These are phyloP conservation scores for Pelvicachromis taeniatus DNA, from an alignment of 2,113 vertebrate species.

Conservation along the genomic window DNA sequence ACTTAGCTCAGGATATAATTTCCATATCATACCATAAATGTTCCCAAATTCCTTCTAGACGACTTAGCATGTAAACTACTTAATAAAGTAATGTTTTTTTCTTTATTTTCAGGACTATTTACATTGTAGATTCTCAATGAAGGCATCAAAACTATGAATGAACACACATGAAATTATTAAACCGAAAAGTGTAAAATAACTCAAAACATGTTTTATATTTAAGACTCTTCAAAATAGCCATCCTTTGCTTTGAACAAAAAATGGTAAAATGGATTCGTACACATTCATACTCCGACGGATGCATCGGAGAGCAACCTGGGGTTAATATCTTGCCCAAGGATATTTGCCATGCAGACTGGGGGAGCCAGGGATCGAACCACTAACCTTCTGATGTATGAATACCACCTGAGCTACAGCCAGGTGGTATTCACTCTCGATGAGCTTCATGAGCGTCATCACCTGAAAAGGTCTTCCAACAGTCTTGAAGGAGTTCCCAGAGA, in stretches of 20 bases:
- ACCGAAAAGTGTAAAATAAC: not conserved
- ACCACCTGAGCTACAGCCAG: too few relatives aligned
- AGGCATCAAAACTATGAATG: not conserved
- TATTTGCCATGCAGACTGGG: not conserved
- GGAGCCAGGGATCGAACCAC: not conserved
- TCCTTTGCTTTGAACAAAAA: rapidly evolving
- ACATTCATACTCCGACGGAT: not conserved
- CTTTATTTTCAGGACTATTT: too few relatives aligned
- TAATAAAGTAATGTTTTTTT: not conserved
- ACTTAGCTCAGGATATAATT: too few relatives aligned
- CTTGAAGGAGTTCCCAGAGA: not conserved
- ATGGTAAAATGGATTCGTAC: too few relatives aligned
- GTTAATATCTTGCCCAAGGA: not conserved
- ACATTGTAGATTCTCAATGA: not conserved
- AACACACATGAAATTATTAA: rapidly evolving
- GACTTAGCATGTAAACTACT: not conserved
- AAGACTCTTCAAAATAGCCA: not conserved
- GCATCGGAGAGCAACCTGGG: not conserved
- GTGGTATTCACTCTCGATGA: rapidly evolving
- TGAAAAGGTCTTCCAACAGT: not conserved
- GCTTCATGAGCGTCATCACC: rapidly evolving
- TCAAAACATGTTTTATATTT: not conserved
- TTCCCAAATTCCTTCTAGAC: too few relatives aligned
- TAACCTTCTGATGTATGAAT: too few relatives aligned
- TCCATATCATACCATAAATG: too few relatives aligned